These are phyloP conservation scores for Microcebus murinus DNA, from an alignment of 2,113 vertebrate genomes.

Conservation along the genomic window DNA sequence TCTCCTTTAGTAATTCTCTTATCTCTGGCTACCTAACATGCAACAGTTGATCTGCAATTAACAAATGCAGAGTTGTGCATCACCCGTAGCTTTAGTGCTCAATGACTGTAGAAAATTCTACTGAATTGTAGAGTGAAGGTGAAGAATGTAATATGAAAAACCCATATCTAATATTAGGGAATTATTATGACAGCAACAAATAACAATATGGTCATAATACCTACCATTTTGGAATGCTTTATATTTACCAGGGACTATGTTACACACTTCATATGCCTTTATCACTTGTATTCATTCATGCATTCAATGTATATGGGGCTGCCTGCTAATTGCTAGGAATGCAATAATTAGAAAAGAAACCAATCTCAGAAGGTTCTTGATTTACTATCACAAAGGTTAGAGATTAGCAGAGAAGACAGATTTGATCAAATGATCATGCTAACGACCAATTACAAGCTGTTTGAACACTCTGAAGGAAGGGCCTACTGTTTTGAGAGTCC, in stretches of 20 bases:
- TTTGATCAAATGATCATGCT: background rate
- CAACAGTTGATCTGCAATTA: background rate
- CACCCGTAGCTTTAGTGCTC: background rate
- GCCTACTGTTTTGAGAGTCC: background rate
- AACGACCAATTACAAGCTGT: background rate
- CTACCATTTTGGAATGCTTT: no score
- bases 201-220: background rate
- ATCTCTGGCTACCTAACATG: background rate
- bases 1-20: background rate
- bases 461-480: background rate
- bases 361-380: background rate
- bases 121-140: background rate
- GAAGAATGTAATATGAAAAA: background rate
- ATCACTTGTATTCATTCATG: background rate
- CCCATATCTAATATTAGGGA: background rate
- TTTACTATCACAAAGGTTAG: background rate
- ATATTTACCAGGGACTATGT: background rate
- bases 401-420: background rate
- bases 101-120: background rate
- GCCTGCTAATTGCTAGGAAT: background rate
- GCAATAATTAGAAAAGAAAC: background rate
- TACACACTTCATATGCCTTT: background rate
- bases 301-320: background rate
- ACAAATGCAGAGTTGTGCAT: background rate
- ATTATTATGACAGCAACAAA: background rate